Percentiles rank a stretch among this genome's conserved stretches.
Conservation (phyloP, 2,113 vertebrate genomes). For the Canis aureus region DNA sequence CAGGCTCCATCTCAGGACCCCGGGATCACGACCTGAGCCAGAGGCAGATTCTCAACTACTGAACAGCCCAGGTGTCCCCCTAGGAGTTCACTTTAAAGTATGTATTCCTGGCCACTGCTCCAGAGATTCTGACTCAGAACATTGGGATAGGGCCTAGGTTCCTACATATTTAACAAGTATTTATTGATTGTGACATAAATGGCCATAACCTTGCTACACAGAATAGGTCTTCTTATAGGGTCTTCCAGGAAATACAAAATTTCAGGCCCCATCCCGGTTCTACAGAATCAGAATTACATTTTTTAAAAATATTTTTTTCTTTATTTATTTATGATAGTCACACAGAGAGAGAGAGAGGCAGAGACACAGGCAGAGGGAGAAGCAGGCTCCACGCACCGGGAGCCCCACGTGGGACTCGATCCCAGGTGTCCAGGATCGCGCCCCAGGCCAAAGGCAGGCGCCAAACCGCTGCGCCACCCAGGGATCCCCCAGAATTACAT, state of each 20-base stretch:
- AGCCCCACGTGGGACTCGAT: too few species aligned
- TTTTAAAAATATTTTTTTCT: not conserved
- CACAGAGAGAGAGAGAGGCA: too few species aligned
- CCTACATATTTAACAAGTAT: slow-evolving; percentile 38
- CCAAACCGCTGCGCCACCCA: too few species aligned
- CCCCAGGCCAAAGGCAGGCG: too few species aligned
- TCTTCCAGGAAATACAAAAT: slow-evolving; percentile 44
- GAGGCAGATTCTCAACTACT: too few species aligned
- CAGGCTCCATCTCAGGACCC: too few species aligned
- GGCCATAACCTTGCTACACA: not conserved
- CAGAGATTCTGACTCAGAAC: slow-evolving; percentile 29
- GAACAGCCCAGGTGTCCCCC: too few species aligned
- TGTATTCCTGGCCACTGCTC: not conserved
- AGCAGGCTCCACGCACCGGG: too few species aligned
- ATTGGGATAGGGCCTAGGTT: not conserved
- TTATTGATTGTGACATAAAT: not conserved
- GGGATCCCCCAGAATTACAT: slow-evolving; percentile 14
- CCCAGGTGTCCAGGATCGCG: too few species aligned
- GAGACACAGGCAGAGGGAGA: too few species aligned
- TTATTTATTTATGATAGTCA: too few species aligned
- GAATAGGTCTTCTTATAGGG: not conserved
- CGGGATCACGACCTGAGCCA: too few species aligned
- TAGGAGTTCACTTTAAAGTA: slow-evolving; percentile 28
- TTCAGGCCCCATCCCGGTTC: slow-evolving; percentile 7
- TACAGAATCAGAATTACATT: slow-evolving; percentile 45